Percentiles rank a stretch among this genome's conserved stretches.
phyloP scores from a whole-genome alignment of 2,888 invertebrate species.

The Melieria omissa region DNA sequence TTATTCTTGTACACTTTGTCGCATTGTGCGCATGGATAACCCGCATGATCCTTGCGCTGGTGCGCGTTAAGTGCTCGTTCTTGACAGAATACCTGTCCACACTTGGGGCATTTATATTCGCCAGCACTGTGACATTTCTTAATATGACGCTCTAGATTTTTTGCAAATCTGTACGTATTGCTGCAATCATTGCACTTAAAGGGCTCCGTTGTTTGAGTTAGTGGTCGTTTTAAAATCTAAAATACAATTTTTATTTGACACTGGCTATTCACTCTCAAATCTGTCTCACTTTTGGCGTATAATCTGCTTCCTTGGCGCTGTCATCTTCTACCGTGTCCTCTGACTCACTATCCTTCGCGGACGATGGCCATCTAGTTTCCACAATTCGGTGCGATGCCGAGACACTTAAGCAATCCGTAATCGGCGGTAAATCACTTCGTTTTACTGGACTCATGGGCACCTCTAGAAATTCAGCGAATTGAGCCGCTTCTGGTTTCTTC shows the following conservation, averaged over 20 bases:
- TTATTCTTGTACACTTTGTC: constrained; percentile 53
- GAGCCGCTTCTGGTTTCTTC: not conserved
- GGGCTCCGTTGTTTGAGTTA: not conserved
- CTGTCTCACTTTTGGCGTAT: constrained; percentile 17
- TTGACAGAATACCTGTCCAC: constrained; percentile 20
- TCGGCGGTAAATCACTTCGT: not conserved
- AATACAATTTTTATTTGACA: not conserved
- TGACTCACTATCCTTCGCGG: not conserved
- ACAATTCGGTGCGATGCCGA: not conserved
- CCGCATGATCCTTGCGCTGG: constrained; percentile 43
- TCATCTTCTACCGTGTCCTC: constrained; percentile 3
- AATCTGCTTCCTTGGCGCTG: constrained; percentile 12
- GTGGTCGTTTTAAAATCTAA: constrained; percentile 14
- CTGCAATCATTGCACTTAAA: constrained; percentile 29
- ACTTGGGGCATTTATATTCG: constrained; percentile 21
- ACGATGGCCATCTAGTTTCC: constrained; percentile 1
- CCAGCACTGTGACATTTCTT: constrained; percentile 17
- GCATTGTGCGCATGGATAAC: constrained; percentile 50
- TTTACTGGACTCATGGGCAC: not conserved
- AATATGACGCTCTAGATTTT: constrained; percentile 31
- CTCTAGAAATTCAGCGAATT: constrained; percentile 7
- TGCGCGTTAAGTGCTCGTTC: constrained; percentile 23
- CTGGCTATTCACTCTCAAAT: not conserved
- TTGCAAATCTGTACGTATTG: constrained; percentile 32
- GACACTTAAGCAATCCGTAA: not conserved